These are phyloP conservation scores for Drosophila repleta DNA, from an alignment of 1,140 invertebrate genomes.

Conservation along the genomic window DNA sequence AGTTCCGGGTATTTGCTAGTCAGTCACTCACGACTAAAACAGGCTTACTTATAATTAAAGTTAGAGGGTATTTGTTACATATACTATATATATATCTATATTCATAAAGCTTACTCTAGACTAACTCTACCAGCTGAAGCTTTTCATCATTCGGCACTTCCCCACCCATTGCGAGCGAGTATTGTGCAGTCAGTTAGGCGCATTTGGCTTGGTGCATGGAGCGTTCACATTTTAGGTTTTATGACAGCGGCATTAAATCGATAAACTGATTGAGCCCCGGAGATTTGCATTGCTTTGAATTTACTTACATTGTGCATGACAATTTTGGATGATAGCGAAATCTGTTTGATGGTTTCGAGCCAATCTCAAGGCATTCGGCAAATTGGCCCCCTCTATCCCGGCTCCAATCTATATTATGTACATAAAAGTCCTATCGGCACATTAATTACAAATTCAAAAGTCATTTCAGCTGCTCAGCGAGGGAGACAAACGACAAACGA, in stretches of 20 bases:
- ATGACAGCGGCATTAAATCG: constrained; percentile 71
- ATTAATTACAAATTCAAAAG: constrained; percentile 63
- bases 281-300: constrained; percentile 72
- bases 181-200: too few relatives aligned
- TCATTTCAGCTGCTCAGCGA: background rate
- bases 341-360: constrained; percentile 49
- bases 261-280: constrained; percentile 72
- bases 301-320: constrained; percentile 53
- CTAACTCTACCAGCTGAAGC: too few relatives aligned
- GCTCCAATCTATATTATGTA: constrained; percentile 8
- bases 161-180: too few relatives aligned
- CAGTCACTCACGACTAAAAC: too few relatives aligned
- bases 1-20: too few relatives aligned
- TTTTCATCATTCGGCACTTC: too few relatives aligned
- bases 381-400: background rate
- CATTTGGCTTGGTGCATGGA: too few relatives aligned
- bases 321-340: constrained; percentile 66
- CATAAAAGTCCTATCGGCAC: constrained; percentile 18
- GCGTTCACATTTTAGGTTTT: constrained; percentile 57
- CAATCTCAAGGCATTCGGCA: background rate
- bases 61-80: too few relatives aligned
- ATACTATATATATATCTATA: too few relatives aligned
- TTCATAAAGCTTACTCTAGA: too few relatives aligned
- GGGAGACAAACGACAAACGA: too few relatives aligned
- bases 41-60: too few relatives aligned